Evolutionary conservation across 2,888 invertebrate species (phyloP).

Genomic region (Sussaba pulchella): DNA sequence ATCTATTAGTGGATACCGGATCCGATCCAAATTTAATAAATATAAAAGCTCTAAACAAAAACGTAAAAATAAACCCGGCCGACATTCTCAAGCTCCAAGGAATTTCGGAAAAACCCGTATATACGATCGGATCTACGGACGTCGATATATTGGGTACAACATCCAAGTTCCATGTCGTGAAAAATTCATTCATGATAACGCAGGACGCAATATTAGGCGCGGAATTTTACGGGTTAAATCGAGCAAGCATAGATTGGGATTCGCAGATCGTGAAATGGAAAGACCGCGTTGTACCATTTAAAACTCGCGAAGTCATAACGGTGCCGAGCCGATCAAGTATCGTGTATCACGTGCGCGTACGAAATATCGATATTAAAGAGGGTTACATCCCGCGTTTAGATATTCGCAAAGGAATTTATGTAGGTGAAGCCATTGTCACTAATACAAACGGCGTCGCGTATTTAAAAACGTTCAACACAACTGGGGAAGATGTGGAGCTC

Average conservation of each 20-base stretch:
- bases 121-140: not conserved
- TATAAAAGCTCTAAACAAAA: not conserved
- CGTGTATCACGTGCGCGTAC: not conserved
- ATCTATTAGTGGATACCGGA: too few species aligned
- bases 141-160: not conserved
- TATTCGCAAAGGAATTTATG: not conserved
- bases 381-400: slow-evolving; percentile 24
- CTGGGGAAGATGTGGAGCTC: slow-evolving; percentile 17
- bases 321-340: too few species aligned
- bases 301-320: not conserved
- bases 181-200: not conserved
- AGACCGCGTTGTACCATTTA: slow-evolving; percentile 1
- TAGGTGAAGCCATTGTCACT: slow-evolving; percentile 4
- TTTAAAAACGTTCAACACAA: slow-evolving; percentile 7
- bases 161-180: slow-evolving; percentile 19
- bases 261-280: not conserved
- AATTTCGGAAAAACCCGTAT: not conserved
- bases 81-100: not conserved
- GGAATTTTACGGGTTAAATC: too few species aligned
- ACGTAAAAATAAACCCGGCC: not conserved
- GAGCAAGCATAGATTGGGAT: not conserved
- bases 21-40: slow-evolving; percentile 24
- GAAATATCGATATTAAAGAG: not conserved
- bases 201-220: too few species aligned
- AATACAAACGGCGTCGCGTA: slow-evolving; percentile 5